Base-by-base conservation (phyloP, 64 coral and sea anemone species). In the Astreopora myriophthalma region DNA sequence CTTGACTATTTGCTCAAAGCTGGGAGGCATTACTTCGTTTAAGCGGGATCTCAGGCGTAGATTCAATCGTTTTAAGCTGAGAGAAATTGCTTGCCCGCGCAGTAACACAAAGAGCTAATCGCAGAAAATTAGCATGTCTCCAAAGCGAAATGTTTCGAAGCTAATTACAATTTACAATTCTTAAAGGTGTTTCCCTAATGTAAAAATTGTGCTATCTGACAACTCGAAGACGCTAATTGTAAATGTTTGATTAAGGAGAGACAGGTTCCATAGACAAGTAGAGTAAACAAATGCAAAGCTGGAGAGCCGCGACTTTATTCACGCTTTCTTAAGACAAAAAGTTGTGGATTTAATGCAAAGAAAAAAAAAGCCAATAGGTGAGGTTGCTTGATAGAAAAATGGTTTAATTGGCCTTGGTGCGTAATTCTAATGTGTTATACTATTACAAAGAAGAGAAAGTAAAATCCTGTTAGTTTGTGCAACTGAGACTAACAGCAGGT, bases 181-280 rank as follows among this genome's bases (percentile, higher is more conserved):
- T 19, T 73, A 6, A 37, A 14, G 37, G 19, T 19, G 42, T 3
- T 63, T 57, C 22, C 20, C 20, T 29, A 13, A 17, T 24, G 23
- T 83, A 39, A 83, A 34, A 0, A 35, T 34, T 65, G 17, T 16
- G 31, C 16, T 51, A 80, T 64, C 33, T 23, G 32, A 83, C 20
- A 64, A 31, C 55, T 65, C 32, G 38, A 65, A 83, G 79, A 14
- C 32, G 31, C 58, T 37, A 83, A 60, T 83, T 23, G 79, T 35
- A 83, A 65, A 24, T 35, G 58, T 83, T 79, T 83, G 23, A 83
- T 64, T 64, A 37, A 8, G 33, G 14, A 55, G 51, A 83, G 65
- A 79, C 55, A 14, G 46, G 23, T 55, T 79, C 25, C 27, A 4
- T 3, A 79, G 75, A 32, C 48, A 16, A 11, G n/a, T 19, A 79